Evolutionary conservation across 2,113 vertebrate species (phyloP).

Genomic region (Petrocephalus microphthalmus): DNA sequence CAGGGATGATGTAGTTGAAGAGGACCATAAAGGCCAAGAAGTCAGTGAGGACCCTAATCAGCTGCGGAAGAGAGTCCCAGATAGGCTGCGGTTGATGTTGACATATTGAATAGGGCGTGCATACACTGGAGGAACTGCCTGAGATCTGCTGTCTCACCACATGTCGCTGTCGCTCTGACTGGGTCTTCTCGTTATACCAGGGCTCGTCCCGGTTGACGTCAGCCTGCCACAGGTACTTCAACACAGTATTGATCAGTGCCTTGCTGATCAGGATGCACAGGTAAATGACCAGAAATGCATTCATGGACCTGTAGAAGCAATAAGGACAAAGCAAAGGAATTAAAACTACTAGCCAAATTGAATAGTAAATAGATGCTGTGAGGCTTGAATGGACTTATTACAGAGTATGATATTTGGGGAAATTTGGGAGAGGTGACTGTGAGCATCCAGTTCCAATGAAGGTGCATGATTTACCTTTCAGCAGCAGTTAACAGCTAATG

Average conservation of each 20-base stretch:
- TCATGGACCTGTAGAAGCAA: slow-evolving; percentile 78
- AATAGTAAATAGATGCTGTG: neutral
- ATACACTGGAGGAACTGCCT: neutral
- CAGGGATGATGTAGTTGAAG: slow-evolving; percentile 98
- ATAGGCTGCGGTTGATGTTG: neutral
- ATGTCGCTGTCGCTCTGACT: slow-evolving; percentile 73
- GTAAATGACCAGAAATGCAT: slow-evolving; percentile 90
- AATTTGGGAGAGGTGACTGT: neutral
- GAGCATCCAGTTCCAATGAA: neutral
- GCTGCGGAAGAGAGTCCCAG: slow-evolving; percentile 50
- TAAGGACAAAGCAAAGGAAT: neutral
- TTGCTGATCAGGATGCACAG: slow-evolving; percentile 92
- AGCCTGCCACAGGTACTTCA: slow-evolving; percentile 92
- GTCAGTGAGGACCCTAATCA: slow-evolving; percentile 85
- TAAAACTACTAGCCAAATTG: neutral
- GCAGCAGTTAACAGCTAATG: neutral
- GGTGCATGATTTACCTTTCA: neutral
- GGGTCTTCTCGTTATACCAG: slow-evolving; percentile 86
- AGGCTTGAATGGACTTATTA: neutral
- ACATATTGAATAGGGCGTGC: neutral
- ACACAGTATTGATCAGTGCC: slow-evolving; percentile 79
- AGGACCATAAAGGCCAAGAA: slow-evolving; percentile 98
- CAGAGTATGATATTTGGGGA: neutral
- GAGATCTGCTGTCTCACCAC: slow-evolving; percentile 44
- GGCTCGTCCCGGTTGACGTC: slow-evolving; percentile 78